A percentile compares a stretch with the other conserved stretches of the same genome.
phyloP scores from a whole-genome alignment of 2,797 vertebrate species.

The Alcedo quadribrachys region DNA sequence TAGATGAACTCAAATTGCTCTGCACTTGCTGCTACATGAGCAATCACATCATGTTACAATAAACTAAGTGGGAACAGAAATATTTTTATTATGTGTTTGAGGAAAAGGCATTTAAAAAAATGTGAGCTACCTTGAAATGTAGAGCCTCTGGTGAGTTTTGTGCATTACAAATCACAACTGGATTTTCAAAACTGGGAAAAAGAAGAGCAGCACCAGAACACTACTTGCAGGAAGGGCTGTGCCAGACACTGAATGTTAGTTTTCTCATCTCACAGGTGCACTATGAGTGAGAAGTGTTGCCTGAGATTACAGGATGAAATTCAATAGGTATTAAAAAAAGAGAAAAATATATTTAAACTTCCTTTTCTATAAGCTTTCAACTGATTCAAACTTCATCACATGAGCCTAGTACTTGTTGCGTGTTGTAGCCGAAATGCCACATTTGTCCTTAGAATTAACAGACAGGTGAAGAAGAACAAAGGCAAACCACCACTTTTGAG shows the following conservation, averaged over 20 bases:
- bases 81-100: neutral
- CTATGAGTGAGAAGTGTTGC: neutral
- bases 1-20: neutral
- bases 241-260: neutral
- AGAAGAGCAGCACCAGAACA: neutral
- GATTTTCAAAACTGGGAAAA: neutral
- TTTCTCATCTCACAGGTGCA: neutral
- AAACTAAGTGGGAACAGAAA: neutral
- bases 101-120: neutral
- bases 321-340: neutral
- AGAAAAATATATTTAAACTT: neutral
- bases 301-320: neutral
- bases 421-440: neutral
- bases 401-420: neutral
- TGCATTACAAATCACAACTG: accelerated
- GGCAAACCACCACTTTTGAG: accelerated
- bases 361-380: neutral
- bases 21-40: neutral
- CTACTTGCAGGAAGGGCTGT: neutral
- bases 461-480: neutral
- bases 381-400: neutral
- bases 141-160: neutral
- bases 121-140: neutral
- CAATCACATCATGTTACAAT: neutral
- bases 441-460: neutral